Conservation (phyloP, 2,888 invertebrate genomes). For the Branchipolynoe longqiensis region DNA sequence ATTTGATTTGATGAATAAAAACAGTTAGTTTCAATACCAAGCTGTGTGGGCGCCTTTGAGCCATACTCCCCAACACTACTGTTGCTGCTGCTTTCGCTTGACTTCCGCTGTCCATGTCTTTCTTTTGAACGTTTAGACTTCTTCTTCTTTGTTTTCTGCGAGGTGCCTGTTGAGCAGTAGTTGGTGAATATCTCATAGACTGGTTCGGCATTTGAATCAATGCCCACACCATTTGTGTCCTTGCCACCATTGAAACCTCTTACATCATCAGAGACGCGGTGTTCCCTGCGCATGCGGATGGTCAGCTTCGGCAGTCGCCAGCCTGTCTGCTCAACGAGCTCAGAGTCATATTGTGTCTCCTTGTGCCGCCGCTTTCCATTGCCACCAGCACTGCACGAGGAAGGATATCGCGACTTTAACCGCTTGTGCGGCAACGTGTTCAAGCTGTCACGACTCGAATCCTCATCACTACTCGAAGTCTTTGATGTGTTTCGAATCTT, state of each 20-base stretch:
- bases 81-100: slow-evolving; percentile 18
- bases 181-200: slow-evolving; percentile 17
- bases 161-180: background rate
- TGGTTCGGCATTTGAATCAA: background rate
- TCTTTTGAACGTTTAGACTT: slow-evolving; percentile 43
- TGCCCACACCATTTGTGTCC: background rate
- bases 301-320: slow-evolving; percentile 59
- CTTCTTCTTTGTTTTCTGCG: slow-evolving; percentile 51
- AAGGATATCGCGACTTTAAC: slow-evolving; percentile 24
- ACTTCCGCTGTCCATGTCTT: background rate
- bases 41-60: background rate
- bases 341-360: slow-evolving; percentile 55
- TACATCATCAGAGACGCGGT: background rate
- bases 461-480: slow-evolving; percentile 28
- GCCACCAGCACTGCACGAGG: too few relatives aligned
- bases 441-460: slow-evolving; percentile 18
- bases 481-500: slow-evolving; percentile 53
- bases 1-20: background rate
- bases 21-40: slow-evolving; percentile 17
- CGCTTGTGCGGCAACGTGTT: background rate
- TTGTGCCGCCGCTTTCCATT: slow-evolving; percentile 23
- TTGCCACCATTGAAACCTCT: background rate
- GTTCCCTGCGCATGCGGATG: slow-evolving; percentile 54
- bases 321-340: slow-evolving; percentile 49
- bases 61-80: background rate